Base-by-base conservation (phyloP, 2,888 invertebrate species). In the Erpobdella octoculata region DNA sequence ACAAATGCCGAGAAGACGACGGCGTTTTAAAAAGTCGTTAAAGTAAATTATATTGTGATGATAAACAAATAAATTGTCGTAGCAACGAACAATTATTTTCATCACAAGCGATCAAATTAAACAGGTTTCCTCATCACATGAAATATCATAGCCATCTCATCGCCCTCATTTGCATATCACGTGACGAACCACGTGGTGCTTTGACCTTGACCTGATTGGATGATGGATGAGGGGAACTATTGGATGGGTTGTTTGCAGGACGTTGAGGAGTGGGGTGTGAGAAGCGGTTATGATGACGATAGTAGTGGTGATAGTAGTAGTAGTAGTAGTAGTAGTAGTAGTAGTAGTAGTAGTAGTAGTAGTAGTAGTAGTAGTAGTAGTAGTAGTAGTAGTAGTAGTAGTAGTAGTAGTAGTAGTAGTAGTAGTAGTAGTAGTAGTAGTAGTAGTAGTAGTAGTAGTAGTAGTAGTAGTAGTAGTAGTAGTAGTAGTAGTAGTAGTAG, bases 401-500 rank as follows among this genome's bases (percentile, higher is more conserved):
- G 58, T 5, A 58, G 58, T 5, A 58, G 58, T 5, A 58, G 58
- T 5, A 58, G 58, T 5, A 58, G 58, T 5, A 58, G 58, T 5
- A 58, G 58, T 5, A 58, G 58, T 5, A 58, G 58, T 5, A 58
- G 58, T 5, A 58, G 58, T 5, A 58, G 58, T 5, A 58, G 58
- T 5, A 58, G 58, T 5, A 58, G 58, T 9, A 58, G 58, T 5
- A 58, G 58, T 58, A 58, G 5, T 58, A 58, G 5, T 58, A 58
- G 5, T 58, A 58, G 58, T 58, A 58, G 58, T 5, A 58, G 58
- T 58, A 58, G 58, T 58, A 58, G 58, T 58, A 58, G 58, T 58
- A 58, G 58, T 58, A 58, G 58, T 58, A 58, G 58, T 58, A 58
- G 58, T 58, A 58, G 58, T 58, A 58, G 58, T 58, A 58, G 58